Conservation (phyloP, 35 echinoderm and acorn worm species). For the Holothuria glaberrima region DNA sequence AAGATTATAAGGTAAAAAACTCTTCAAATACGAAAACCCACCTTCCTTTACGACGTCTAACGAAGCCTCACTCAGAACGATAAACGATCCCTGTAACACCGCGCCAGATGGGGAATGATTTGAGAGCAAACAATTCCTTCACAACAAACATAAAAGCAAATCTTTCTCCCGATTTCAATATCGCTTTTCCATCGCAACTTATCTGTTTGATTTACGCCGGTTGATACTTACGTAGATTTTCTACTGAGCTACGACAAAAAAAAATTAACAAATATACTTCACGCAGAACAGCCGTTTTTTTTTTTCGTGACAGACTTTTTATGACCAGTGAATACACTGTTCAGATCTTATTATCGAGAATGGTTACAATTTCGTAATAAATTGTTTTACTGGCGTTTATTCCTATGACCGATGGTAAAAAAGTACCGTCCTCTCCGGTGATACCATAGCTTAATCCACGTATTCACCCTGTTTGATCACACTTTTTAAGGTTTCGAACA, state of each 20-base stretch:
- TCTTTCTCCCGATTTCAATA: neutral
- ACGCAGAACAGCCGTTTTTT: neutral
- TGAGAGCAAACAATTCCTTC: constrained; percentile 28
- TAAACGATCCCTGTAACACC: too few relatives aligned
- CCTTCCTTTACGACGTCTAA: too few relatives aligned
- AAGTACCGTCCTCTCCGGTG: too few relatives aligned
- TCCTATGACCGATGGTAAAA: too few relatives aligned
- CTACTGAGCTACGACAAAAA: neutral
- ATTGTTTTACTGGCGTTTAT: too few relatives aligned
- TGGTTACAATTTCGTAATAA: too few relatives aligned
- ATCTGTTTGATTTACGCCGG: constrained; percentile 10
- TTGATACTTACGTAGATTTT: constrained; percentile 11
- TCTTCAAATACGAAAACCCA: too few relatives aligned
- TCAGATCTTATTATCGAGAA: neutral
- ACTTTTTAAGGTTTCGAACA: too few relatives aligned
- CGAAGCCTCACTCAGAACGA: too few relatives aligned
- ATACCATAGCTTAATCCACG: too few relatives aligned
- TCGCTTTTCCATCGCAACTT: neutral
- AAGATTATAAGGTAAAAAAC: too few relatives aligned
- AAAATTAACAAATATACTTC: constrained; percentile 32
- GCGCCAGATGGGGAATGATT: constrained; percentile 24
- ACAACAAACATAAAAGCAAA: constrained; percentile 3
- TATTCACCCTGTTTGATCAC: too few relatives aligned
- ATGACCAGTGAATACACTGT: neutral
- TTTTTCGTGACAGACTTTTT: constrained; percentile 23